Evolutionary conservation across 30 jellyfish, hydroid and myxozoan species (phyloP).

Genomic region (Sanderia malayensis): DNA sequence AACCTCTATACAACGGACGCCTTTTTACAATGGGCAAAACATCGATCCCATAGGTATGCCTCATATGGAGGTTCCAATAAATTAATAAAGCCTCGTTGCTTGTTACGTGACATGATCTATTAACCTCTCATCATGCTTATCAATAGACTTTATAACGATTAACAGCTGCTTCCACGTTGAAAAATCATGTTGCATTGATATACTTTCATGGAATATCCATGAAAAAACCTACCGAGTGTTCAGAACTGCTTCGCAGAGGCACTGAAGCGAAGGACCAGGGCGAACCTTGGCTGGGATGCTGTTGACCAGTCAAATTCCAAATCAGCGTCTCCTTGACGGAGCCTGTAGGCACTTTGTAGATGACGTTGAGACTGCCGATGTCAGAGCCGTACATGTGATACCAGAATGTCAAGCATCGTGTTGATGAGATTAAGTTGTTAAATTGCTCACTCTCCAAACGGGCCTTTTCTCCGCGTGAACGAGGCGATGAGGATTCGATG

Average conservation of each 20-base stretch:
- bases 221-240: constrained; percentile 89
- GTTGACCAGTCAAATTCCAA: constrained; percentile 96
- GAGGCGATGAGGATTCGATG: constrained; percentile 75
- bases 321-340: constrained; percentile 32
- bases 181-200: no score
- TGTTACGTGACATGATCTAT: no score
- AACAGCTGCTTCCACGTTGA: no score
- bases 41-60: no score
- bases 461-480: constrained; percentile 64
- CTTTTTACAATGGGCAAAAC: no score
- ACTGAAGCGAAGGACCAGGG: constrained; percentile 86
- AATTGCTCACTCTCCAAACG: constrained; percentile 66
- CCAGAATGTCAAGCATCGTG: constrained; percentile 78
- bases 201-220: no score
- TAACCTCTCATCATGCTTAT: no score
- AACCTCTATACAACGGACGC: no score
- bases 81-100: no score
- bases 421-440: constrained; percentile 46
- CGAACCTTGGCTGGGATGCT: constrained; percentile 58
- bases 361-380: constrained; percentile 67
- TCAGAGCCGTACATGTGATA: constrained; percentile 81
- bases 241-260: constrained; percentile 72
- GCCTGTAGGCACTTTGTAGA: constrained; percentile 61
- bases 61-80: no score
- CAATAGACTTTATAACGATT: no score